phyloP scores from a whole-genome alignment of 2,888 invertebrate species.

The Agriopis leucophaearia region DNA sequence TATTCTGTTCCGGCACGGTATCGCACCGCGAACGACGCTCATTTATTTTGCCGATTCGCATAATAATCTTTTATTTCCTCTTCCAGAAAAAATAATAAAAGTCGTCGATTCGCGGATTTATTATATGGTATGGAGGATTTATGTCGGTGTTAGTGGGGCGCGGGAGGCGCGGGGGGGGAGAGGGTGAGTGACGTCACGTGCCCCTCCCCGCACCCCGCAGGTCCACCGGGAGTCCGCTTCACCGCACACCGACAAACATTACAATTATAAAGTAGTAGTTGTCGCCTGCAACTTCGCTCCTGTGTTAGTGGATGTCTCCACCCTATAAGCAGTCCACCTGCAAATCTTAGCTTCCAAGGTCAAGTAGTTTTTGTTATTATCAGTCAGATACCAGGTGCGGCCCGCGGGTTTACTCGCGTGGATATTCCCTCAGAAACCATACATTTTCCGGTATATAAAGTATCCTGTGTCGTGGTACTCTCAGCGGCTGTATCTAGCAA shows the following conservation, averaged over 20 bases:
- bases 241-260: background rate
- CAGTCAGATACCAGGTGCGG: no score
- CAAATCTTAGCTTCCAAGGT: no score
- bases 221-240: background rate
- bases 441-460: no score
- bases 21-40: slow-evolving; percentile 7
- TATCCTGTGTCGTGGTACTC: no score
- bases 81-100: slow-evolving; percentile 29
- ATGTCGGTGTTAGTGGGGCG: slow-evolving; percentile 23
- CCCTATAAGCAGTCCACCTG: no score
- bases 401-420: no score
- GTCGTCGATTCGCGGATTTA: slow-evolving; percentile 36
- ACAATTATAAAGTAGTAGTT: background rate
- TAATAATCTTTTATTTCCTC: slow-evolving; percentile 32
- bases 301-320: no score
- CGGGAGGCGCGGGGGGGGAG: slow-evolving; percentile 4
- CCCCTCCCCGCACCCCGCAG: slow-evolving; percentile 2
- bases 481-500: no score
- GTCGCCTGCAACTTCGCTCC: no score
- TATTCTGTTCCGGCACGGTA: slow-evolving; percentile 15
- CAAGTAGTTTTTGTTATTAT: no score
- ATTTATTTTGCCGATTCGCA: slow-evolving; percentile 28
- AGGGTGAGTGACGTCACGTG: slow-evolving; percentile 15
- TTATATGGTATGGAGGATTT: slow-evolving; percentile 25
- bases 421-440: no score